Base-by-base conservation (phyloP, 2,888 invertebrate genomes). In the Polymixis lichenea region DNA sequence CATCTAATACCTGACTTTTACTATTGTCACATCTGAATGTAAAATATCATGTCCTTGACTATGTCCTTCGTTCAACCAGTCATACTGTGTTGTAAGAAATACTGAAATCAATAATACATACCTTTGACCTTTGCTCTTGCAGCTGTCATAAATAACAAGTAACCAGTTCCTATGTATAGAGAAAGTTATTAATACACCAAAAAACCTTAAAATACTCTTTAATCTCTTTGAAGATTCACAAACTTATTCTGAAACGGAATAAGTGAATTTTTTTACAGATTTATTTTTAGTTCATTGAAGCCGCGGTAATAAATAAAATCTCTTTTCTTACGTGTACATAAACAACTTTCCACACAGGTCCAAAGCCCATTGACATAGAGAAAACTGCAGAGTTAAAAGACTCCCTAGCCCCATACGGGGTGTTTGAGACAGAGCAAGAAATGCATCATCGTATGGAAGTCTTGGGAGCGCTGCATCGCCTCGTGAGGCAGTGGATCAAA, bases 401-500 rank as follows among this genome's bases (percentile, higher is more conserved):
- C 75, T 97, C 98, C 19, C 96, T 99, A 1, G 97, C 97, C 86
- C 98, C 98, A 0, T 98, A 98, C 93, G 98, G 98, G 89, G 98
- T 99, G 66, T 99, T 99, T 92, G 99, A 99, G 95, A 97, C 98
- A 0, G 98, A 99, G 85, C 98, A 98, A 82, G 99, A 99, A 93
- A 97, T 99, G 89, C 98, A 98, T 91, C 99, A 99, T 93, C 97
- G 99, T 84, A 98, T 98, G 98, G 98, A 98, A 89, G 98, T 98
- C 80, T 95, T 98, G 80, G 98, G 98, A 60, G 98, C 99, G 91
- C 95, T 99, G 77, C 99, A 99, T 95, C 97, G 98, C 8, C 96
- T 99, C 66, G 99, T 99, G 19, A 98, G 99, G 87, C 98, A 98
- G 91, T 99, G 99, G 99, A 99, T 99, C 84, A 97, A 98, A 86